These are phyloP conservation scores for Procambarus virginalis DNA, from an alignment of 1,140 invertebrate species.

Conservation along the genomic window DNA sequence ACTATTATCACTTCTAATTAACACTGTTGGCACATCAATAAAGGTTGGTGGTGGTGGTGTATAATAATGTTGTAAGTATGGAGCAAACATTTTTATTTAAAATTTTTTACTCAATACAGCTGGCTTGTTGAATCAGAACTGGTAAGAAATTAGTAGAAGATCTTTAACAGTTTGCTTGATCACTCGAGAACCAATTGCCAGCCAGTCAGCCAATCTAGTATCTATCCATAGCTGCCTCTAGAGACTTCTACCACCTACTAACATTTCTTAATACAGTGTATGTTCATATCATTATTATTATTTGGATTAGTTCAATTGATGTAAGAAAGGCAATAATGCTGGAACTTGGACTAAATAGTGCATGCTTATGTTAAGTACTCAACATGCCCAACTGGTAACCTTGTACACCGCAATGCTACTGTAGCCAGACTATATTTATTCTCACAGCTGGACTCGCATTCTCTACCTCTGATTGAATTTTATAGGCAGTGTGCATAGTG, in stretches of 20 bases:
- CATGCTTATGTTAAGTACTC: not conserved
- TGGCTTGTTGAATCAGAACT: not conserved
- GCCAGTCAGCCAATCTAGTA: not conserved
- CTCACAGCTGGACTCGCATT: no score
- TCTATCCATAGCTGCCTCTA: not conserved
- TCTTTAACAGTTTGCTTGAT: not conserved
- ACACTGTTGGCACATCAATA: no score
- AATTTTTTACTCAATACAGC: not conserved
- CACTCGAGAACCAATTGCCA: not conserved
- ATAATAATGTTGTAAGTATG: not conserved
- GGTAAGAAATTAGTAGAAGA: not conserved
- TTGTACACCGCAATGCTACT: no score
- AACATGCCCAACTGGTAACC: no score
- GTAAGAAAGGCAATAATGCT: not conserved
- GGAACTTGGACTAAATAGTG: not conserved
- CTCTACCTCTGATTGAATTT: no score
- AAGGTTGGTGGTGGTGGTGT: not conserved
- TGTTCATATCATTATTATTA: not conserved
- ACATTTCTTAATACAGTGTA: not conserved
- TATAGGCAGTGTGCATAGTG: no score
- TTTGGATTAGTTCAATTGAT: not conserved
- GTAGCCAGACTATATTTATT: no score
- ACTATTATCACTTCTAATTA: no score
- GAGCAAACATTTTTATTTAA: not conserved
- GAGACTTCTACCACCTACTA: not conserved